Evolutionary conservation across 2,113 vertebrate species (phyloP).

Genomic region (Scolopax mira): DNA sequence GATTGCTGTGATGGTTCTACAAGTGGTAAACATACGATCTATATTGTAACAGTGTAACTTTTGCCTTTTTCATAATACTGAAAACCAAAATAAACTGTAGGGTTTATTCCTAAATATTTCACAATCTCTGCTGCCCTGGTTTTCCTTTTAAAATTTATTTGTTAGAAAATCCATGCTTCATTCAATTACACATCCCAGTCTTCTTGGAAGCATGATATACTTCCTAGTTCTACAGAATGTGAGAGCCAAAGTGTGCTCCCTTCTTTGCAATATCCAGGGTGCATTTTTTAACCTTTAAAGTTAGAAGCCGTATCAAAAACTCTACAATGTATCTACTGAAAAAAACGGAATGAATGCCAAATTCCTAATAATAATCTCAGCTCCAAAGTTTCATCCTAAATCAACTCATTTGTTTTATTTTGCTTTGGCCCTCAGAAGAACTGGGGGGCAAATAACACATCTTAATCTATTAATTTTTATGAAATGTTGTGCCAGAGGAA

Average conservation of each 20-base stretch:
- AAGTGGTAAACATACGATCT: neutral
- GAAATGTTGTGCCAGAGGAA: neutral
- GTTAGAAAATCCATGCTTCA: neutral
- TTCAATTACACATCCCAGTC: neutral
- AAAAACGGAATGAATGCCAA: neutral
- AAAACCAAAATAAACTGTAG: neutral
- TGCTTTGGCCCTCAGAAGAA: neutral
- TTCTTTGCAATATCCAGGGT: neutral
- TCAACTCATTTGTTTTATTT: neutral
- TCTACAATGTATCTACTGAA: neutral
- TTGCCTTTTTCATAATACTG: neutral
- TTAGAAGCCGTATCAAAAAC: neutral
- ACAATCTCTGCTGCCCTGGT: neutral
- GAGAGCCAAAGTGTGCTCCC: neutral
- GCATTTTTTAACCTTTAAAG: neutral
- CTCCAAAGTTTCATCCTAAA: neutral
- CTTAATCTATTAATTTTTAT: neutral
- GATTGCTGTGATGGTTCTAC: accelerated
- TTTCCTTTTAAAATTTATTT: neutral
- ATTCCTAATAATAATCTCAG: neutral
- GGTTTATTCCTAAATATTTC: neutral
- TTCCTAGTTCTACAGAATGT: neutral
- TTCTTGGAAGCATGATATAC: neutral
- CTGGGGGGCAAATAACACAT: neutral
- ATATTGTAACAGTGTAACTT: neutral